Base-by-base conservation (phyloP, 2,113 vertebrate species). In the Micronisus gabar region DNA sequence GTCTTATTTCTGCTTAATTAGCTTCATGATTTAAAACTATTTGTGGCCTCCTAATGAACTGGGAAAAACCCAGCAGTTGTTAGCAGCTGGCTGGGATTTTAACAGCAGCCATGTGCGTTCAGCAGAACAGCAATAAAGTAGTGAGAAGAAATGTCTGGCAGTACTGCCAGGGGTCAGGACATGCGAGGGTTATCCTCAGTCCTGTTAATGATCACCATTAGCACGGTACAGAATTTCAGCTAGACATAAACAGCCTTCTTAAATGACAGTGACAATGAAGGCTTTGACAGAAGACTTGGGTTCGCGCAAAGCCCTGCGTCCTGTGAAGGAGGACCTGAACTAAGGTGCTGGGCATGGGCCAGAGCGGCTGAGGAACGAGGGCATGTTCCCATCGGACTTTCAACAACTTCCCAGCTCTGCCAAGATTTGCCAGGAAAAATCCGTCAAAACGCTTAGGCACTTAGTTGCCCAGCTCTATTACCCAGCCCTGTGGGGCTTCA, bases 1-100 rank as follows among this genome's bases (percentile, higher is more conserved):
- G 41, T 74, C 75, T 96, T 93, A 78, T 74, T 95, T 93, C 76
- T 95, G 90, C 83, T 95, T 97, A 95, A 95, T 97, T 96, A 92
- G 67, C 86, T 81, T 67, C 55, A 86, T 90, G 82, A 93, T 97
- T 97, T 96, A 94, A 96, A 94, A 94, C 67, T 88, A 93, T 81
- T 92, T 93, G 88, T 94, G 87, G 59, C 86, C 82, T 91, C 55
- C 52, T 97, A 95, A 96, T 84, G 90, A 96, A 93, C 88, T 86
- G 72, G 86, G 96, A 52, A 94, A 93, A 95, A 74, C 16, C 7
- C 55, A 88, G 92, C 88, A 81, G 94, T 81, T 92, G 88, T 96
- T 96, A 95, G 82, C 96, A 96, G 79, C 93, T 93, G 92, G 72
- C 85, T 95, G 79, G 76, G 82, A 86, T 84, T 96, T 96, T 95